These are phyloP conservation scores for Teleogryllus oceanicus DNA, from an alignment of 2,888 invertebrate genomes.

Conservation along the genomic window DNA sequence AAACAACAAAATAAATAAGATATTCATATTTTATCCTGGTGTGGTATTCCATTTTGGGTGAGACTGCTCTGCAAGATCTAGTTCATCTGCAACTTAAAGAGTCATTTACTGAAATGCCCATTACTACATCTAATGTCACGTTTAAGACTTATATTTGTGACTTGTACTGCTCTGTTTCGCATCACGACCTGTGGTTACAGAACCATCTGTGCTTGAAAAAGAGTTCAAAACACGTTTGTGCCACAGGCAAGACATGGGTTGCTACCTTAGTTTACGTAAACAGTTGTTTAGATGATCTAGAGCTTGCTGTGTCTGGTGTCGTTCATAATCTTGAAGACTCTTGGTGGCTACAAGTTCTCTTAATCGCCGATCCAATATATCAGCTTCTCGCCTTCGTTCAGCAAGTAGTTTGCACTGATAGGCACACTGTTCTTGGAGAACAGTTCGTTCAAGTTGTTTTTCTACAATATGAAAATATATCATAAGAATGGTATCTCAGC, in stretches of 20 bases:
- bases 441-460: constrained; percentile 46
- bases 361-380: constrained; percentile 35
- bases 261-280: constrained; percentile 35
- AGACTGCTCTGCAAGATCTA: constrained; percentile 8
- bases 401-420: constrained; percentile 41
- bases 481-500: too few species aligned
- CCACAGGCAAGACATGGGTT: constrained; percentile 21
- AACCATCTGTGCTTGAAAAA: neutral
- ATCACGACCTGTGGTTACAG: neutral
- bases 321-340: constrained; percentile 36
- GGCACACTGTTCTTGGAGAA: constrained; percentile 52
- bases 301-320: constrained; percentile 37
- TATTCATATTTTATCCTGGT: too few species aligned
- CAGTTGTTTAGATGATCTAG: constrained; percentile 37
- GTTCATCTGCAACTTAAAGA: neutral
- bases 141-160: neutral
- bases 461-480: constrained; percentile 26
- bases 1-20: too few species aligned
- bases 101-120: constrained; percentile 9
- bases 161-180: neutral
- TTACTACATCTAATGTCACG: neutral
- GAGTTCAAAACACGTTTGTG: constrained; percentile 1
- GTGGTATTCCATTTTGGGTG: neutral
- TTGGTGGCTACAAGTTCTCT: constrained; percentile 35
- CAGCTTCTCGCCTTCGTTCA: constrained; percentile 36